Conservation (phyloP, 2,888 invertebrate species). For the Onthophagus sagittarius region DNA sequence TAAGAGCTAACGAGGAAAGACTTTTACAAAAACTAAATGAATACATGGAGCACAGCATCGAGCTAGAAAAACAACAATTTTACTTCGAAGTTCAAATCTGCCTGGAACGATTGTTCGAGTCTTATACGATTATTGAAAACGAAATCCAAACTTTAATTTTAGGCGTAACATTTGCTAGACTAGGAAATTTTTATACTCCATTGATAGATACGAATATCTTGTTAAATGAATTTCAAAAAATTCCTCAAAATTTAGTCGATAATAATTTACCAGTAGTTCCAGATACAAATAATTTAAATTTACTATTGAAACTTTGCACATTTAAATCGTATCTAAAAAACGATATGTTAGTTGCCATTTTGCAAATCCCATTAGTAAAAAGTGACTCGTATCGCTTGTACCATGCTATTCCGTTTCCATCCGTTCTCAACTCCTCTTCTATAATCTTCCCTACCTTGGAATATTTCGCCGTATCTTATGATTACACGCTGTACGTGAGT, state of each 20-base stretch:
- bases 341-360: background rate
- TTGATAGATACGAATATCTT: background rate
- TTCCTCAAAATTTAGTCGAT: background rate
- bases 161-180: background rate
- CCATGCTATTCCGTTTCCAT: background rate
- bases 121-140: background rate
- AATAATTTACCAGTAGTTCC: background rate
- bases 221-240: background rate
- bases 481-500: no score
- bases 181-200: background rate
- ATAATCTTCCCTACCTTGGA: background rate
- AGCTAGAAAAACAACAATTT: no score
- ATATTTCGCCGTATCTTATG: conserved; percentile 1
- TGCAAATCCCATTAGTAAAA: background rate
- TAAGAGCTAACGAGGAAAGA: no score
- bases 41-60: no score
- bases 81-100: no score
- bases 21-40: no score
- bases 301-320: background rate
- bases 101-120: background rate
- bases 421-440: background rate
- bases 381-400: background rate
- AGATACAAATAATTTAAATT: background rate
- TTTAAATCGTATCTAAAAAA: background rate
- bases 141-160: background rate